A percentile compares a stretch with the other conserved stretches of the same genome.
Conservation (phyloP, 2,113 vertebrate species). For the Gymnarchus niloticus region DNA sequence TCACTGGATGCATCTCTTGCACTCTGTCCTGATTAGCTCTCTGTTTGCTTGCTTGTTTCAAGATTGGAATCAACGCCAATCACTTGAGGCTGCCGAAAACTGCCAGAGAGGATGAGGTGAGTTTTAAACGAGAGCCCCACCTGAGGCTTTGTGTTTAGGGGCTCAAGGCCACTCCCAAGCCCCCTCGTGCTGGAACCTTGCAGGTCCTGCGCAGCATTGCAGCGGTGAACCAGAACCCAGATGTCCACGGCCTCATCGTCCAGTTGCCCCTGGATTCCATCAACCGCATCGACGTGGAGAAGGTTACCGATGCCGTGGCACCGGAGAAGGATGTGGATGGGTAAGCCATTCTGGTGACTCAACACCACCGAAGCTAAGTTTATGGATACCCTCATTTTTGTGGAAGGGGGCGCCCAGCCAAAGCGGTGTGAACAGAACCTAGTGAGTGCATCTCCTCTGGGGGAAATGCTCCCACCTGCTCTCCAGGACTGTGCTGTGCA, state of each 20-base stretch:
- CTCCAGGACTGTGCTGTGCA: not conserved
- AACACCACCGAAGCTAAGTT: not conserved
- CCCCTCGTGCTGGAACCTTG: not conserved
- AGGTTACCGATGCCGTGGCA: slow-evolving; percentile 79
- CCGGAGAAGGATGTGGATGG: slow-evolving; percentile 96
- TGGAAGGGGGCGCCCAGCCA: not conserved
- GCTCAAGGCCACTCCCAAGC: not conserved
- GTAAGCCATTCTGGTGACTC: slow-evolving; percentile 51
- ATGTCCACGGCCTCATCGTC: slow-evolving; percentile 86
- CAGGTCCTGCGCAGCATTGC: slow-evolving; percentile 78
- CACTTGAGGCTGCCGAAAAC: slow-evolving; percentile 83
- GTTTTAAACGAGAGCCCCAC: slow-evolving; percentile 13
- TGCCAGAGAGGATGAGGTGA: slow-evolving; percentile 85
- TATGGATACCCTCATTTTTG: not conserved
- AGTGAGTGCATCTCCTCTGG: not conserved
- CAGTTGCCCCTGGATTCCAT: slow-evolving; percentile 89
- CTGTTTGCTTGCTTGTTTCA: slow-evolving; percentile 37
- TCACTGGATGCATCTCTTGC: not conserved
- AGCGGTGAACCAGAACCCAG: slow-evolving; percentile 79
- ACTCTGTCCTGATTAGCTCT: slow-evolving; percentile 16
- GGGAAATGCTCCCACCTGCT: not conserved
- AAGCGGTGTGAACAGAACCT: not conserved
- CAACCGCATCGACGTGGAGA: slow-evolving; percentile 80
- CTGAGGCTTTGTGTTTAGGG: not conserved
- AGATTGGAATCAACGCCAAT: slow-evolving; percentile 91